Conservation (phyloP, 2,888 invertebrate species). For the Aproaerema taeniolella region DNA sequence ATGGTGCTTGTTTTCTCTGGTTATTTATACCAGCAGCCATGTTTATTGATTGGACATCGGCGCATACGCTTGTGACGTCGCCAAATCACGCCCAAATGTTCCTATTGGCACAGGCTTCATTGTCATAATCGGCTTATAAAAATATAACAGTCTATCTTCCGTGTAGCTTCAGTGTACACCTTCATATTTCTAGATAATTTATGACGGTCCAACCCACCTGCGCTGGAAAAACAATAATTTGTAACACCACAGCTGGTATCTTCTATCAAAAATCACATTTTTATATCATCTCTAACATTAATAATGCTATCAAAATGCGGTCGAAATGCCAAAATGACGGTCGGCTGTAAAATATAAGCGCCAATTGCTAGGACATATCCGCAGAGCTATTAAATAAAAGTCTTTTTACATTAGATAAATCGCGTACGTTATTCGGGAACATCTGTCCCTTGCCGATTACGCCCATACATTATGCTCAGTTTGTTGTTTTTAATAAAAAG, state of each 20-base stretch:
- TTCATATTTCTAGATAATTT: slow-evolving; percentile 29
- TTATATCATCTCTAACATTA: slow-evolving; percentile 62
- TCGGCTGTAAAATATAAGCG: slow-evolving; percentile 63
- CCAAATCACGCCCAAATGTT: slow-evolving; percentile 56
- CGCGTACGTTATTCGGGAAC: slow-evolving; percentile 70
- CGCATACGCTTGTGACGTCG: slow-evolving; percentile 31
- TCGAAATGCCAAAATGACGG: slow-evolving; percentile 60
- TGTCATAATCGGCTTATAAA: slow-evolving; percentile 37
- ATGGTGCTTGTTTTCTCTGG: slow-evolving; percentile 33
- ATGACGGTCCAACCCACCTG: slow-evolving; percentile 39
- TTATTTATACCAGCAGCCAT: slow-evolving; percentile 44
- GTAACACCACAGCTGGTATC: slow-evolving; percentile 49
- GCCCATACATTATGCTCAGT: slow-evolving; percentile 74
- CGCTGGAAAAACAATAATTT: slow-evolving; percentile 53
- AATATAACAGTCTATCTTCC: slow-evolving; percentile 39
- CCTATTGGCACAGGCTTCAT: slow-evolving; percentile 54
- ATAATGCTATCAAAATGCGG: slow-evolving; percentile 64
- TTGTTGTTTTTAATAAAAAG: slow-evolving; percentile 78
- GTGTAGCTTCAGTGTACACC: slow-evolving; percentile 21
- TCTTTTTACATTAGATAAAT: slow-evolving; percentile 76
- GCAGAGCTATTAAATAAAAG: slow-evolving; percentile 74
- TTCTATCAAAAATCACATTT: slow-evolving; percentile 63
- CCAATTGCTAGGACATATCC: slow-evolving; percentile 68
- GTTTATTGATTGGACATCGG: slow-evolving; percentile 56
- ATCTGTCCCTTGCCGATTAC: slow-evolving; percentile 75